A percentile compares a stretch with the other conserved stretches of the same genome.
These are phyloP conservation scores for Ifrita kowaldi DNA, from an alignment of 2,113 vertebrate genomes.

Conservation along the genomic window DNA sequence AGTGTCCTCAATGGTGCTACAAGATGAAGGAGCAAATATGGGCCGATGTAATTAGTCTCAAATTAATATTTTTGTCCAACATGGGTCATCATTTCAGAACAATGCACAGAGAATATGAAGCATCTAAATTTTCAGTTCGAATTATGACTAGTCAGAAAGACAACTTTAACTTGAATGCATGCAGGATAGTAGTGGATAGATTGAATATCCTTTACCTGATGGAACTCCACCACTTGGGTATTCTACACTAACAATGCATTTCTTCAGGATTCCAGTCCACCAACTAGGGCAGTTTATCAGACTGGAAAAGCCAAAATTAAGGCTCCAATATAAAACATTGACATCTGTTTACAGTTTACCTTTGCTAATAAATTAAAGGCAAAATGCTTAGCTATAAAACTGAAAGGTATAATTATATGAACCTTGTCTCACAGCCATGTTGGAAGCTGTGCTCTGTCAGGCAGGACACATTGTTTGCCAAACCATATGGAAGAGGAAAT, in stretches of 20 bases:
- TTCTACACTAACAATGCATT: not conserved
- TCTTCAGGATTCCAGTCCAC: not conserved
- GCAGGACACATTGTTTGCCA: not conserved
- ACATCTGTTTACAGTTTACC: not conserved
- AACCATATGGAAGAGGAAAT: not conserved
- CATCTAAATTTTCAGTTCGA: not conserved
- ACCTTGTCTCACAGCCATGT: not conserved
- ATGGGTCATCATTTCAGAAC: not conserved
- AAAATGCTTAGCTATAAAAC: not conserved
- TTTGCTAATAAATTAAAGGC: not conserved
- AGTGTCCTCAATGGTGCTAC: not conserved
- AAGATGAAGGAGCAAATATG: not conserved
- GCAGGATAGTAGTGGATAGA: not conserved
- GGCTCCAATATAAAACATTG: not conserved
- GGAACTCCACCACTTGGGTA: not conserved
- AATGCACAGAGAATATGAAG: not conserved
- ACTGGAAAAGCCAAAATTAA: not conserved
- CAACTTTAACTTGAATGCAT: not conserved
- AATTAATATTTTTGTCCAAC: not conserved
- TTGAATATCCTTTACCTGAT: not conserved
- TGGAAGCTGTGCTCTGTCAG: not conserved
- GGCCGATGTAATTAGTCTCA: not conserved
- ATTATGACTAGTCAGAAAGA: not conserved
- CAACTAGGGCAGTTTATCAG: not conserved
- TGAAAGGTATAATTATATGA: not conserved